phyloP scores from a whole-genome alignment of 53 echinoderm and acorn worm species.

The Stichopus horrens region DNA sequence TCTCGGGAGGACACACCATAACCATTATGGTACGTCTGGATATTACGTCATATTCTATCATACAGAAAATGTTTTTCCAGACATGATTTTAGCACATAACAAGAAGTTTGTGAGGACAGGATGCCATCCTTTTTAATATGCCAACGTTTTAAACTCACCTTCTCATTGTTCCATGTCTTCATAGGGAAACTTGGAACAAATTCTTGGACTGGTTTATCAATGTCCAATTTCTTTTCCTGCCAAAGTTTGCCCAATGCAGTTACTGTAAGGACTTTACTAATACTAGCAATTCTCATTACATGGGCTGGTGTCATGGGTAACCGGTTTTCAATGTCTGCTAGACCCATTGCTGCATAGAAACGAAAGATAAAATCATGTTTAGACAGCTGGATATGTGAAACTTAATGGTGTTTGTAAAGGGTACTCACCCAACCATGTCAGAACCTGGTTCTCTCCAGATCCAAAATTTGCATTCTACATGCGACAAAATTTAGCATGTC shows the following conservation, averaged over 20 bases:
- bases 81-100: too few relatives aligned
- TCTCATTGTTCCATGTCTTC: constrained; percentile 77
- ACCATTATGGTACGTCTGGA: too few relatives aligned
- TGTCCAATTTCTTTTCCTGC: constrained; percentile 82
- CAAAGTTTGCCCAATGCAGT: constrained; percentile 78
- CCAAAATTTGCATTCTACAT: too few relatives aligned
- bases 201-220: constrained; percentile 80
- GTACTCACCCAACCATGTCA: too few relatives aligned
- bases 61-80: too few relatives aligned
- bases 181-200: constrained; percentile 85
- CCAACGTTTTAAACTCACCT: constrained; percentile 50
- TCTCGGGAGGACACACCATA: too few relatives aligned
- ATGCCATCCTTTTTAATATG: not conserved
- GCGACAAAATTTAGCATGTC: too few relatives aligned
- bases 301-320: constrained; percentile 59
- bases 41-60: too few relatives aligned
- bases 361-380: not conserved
- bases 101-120: too few relatives aligned
- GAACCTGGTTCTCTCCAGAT: too few relatives aligned
- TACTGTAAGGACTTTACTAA: constrained; percentile 86
- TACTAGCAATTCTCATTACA: constrained; percentile 81
- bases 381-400: not conserved
- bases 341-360: constrained; percentile 67
- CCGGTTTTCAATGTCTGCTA: constrained; percentile 84
- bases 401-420: not conserved